Conservation (phyloP, 2,113 vertebrate genomes). For the Grammomys dolichurus region DNA sequence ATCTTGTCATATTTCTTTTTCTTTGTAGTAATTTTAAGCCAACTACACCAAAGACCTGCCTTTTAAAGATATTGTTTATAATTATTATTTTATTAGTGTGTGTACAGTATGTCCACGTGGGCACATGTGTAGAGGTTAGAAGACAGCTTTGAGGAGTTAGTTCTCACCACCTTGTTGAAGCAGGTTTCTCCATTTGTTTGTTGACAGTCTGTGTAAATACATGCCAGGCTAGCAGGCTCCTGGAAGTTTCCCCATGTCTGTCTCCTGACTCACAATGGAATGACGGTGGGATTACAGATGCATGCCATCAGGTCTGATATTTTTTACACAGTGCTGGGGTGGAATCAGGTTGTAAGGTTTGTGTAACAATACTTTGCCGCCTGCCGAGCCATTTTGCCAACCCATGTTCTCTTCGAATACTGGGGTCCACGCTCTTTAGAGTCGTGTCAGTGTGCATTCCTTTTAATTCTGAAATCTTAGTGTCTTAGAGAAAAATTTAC, state of each 20-base stretch:
- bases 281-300: not conserved
- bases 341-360: not conserved
- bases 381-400: not conserved
- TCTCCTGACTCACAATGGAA: not conserved
- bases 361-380: not conserved
- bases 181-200: not conserved
- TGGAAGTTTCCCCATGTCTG: not conserved
- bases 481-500: not conserved
- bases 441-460: accelerated
- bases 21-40: not conserved
- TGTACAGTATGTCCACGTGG: not conserved
- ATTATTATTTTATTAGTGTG: not conserved
- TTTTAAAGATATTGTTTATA: not conserved
- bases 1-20: not conserved
- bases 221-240: not conserved
- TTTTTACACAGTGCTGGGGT: not conserved
- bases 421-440: not conserved
- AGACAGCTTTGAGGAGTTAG: not conserved
- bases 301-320: not conserved
- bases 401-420: not conserved
- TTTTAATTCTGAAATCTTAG: not conserved
- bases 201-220: not conserved
- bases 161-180: not conserved
- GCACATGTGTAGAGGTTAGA: not conserved
- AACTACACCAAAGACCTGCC: not conserved